These are phyloP conservation scores for Keiferia lycopersicella DNA, from an alignment of 2,888 invertebrate genomes.

Conservation along the genomic window DNA sequence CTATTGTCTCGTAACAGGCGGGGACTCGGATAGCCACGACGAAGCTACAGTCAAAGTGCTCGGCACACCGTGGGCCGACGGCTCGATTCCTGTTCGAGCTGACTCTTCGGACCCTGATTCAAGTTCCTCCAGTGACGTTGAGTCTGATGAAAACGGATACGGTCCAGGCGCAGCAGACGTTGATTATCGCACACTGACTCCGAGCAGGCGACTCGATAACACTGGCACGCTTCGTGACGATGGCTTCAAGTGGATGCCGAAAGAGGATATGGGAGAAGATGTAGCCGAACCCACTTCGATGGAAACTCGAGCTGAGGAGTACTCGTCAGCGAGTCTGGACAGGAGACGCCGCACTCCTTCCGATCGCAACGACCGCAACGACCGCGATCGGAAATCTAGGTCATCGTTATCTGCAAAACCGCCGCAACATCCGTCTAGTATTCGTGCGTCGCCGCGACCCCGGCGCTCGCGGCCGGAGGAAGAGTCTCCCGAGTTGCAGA, in stretches of 20 bases:
- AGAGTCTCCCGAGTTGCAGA: slow-evolving; percentile 68
- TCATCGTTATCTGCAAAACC: slow-evolving; percentile 81
- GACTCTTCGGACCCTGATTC: slow-evolving; percentile 70
- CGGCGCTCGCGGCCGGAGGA: slow-evolving; percentile 66
- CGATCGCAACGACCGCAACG: slow-evolving; percentile 81
- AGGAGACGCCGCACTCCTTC: slow-evolving; percentile 75
- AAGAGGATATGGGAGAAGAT: slow-evolving; percentile 62
- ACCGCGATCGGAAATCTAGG: slow-evolving; percentile 84
- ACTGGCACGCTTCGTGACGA: slow-evolving; percentile 84
- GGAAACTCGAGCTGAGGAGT: slow-evolving; percentile 61
- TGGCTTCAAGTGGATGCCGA: slow-evolving; percentile 85
- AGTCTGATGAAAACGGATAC: slow-evolving; percentile 70
- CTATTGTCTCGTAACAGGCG: slow-evolving; percentile 74
- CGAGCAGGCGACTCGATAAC: slow-evolving; percentile 73
- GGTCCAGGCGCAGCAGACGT: slow-evolving; percentile 81
- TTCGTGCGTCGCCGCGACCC: slow-evolving; percentile 67
- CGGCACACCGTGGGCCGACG: slow-evolving; percentile 74
- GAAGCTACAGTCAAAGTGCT: slow-evolving; percentile 80
- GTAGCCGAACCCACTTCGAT: slow-evolving; percentile 50
- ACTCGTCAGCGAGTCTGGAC: slow-evolving; percentile 77
- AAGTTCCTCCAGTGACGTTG: slow-evolving; percentile 62
- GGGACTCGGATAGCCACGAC: slow-evolving; percentile 83
- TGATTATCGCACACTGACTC: slow-evolving; percentile 80
- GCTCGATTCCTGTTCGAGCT: slow-evolving; percentile 56
- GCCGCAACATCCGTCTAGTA: slow-evolving; percentile 69